Conservation (phyloP, 2,113 vertebrate genomes). For the Neopipo cinnamomea region DNA sequence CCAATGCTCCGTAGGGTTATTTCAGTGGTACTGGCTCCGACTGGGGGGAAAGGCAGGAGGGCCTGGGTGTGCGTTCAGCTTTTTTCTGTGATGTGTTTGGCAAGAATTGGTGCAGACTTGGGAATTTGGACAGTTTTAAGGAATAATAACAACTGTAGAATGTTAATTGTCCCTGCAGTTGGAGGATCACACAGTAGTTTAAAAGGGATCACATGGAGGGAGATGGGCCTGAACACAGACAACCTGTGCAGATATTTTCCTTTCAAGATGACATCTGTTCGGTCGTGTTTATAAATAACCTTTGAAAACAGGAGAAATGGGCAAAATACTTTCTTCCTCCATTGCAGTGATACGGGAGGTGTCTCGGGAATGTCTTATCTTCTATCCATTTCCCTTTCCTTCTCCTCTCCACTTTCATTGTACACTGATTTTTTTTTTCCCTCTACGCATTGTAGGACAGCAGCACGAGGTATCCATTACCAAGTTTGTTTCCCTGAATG, state of each 20-base stretch:
- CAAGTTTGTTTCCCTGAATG: conserved; percentile 21
- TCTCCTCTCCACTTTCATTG: not conserved
- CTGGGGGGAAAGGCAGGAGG: not conserved
- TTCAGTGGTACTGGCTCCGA: conserved; percentile 10
- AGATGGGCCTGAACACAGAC: not conserved
- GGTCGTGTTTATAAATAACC: not conserved
- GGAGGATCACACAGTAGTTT: rapidly evolving
- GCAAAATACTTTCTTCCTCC: not conserved
- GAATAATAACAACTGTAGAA: not conserved
- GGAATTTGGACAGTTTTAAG: not conserved
- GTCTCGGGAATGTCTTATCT: not conserved
- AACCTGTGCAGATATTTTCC: not conserved
- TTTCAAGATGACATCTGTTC: not conserved
- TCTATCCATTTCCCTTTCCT: not conserved
- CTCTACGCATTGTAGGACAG: not conserved
- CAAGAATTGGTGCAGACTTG: not conserved
- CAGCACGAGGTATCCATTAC: not conserved
- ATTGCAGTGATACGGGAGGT: not conserved
- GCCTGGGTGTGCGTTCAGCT: conserved; percentile 51
- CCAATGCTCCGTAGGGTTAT: not conserved
- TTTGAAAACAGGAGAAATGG: not conserved
- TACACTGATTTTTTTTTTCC: not conserved
- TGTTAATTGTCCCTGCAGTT: conserved; percentile 23
- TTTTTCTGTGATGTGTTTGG: conserved; percentile 37
- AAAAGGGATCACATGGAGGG: not conserved